Conservation (phyloP, 2,888 invertebrate species). For the Drosophila robusta region DNA sequence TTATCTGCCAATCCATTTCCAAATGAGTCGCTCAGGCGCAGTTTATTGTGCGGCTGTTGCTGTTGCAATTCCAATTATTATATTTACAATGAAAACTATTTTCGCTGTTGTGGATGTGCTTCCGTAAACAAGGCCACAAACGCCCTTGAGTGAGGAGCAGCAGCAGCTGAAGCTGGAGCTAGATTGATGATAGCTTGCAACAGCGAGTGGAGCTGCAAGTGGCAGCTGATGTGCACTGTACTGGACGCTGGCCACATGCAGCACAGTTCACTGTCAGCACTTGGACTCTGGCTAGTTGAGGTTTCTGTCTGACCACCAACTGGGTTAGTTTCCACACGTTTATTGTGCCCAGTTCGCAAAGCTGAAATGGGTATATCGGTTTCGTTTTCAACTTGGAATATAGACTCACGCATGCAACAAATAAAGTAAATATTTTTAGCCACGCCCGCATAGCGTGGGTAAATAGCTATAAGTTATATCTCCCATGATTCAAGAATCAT, state of each 20-base stretch:
- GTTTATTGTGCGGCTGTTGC: constrained; percentile 25
- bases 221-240: constrained; percentile 15
- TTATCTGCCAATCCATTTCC: constrained; percentile 66
- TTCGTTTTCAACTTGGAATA: too few species aligned
- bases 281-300: constrained; percentile 20
- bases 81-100: constrained; percentile 54
- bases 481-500: too few species aligned
- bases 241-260: constrained; percentile 35
- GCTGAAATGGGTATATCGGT: too few species aligned
- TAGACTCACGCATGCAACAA: too few species aligned
- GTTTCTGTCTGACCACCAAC: constrained; percentile 29
- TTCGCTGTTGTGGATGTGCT: constrained; percentile 30
- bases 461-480: too few species aligned
- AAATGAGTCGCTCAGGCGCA: constrained; percentile 59
- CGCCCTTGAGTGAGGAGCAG: constrained; percentile 49
- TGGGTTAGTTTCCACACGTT: constrained; percentile 1
- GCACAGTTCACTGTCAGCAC: constrained; percentile 6
- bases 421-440: too few species aligned
- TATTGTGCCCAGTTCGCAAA: not conserved
- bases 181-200: constrained; percentile 30
- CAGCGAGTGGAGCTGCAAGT: constrained; percentile 25
- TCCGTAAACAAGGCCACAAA: constrained; percentile 63
- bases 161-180: constrained; percentile 5
- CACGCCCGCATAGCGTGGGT: too few species aligned
- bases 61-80: constrained; percentile 51